Evolutionary conservation across 2,888 invertebrate species (phyloP).

Genomic region (Nemotelus pantherinus): DNA sequence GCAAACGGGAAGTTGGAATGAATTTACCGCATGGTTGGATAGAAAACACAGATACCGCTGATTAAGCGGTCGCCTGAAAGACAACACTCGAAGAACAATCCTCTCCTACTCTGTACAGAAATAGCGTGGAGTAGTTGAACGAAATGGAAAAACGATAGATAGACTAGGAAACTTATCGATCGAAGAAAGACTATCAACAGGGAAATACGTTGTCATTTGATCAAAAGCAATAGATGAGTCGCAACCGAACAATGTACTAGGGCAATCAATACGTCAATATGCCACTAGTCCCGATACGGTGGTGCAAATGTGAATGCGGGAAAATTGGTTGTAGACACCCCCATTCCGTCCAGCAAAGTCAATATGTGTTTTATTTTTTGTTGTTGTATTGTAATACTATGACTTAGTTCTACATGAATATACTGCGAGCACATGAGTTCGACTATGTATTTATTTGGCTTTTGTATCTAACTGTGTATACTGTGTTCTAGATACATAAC

Average conservation of each 20-base stretch:
- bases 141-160: background rate
- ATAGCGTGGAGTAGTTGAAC: background rate
- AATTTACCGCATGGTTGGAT: background rate
- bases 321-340: slow-evolving; percentile 4
- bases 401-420: no score
- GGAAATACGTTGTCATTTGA: background rate
- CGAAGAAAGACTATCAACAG: background rate
- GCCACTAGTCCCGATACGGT: background rate
- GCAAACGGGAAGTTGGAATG: background rate
- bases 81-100: background rate
- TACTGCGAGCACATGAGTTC: no score
- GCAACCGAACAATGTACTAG: slow-evolving; percentile 15
- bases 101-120: slow-evolving; percentile 4
- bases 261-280: slow-evolving; percentile 38
- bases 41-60: background rate
- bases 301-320: slow-evolving; percentile 1
- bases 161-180: no score
- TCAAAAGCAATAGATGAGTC: background rate
- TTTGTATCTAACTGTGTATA: background rate
- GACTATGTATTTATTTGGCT: no score
- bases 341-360: no score
- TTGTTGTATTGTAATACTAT: no score
- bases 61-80: background rate
- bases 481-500: background rate
- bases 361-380: no score